These are phyloP conservation scores for Propithecus deckenii DNA, from an alignment of 2,797 vertebrate species.

Conservation along the genomic window DNA sequence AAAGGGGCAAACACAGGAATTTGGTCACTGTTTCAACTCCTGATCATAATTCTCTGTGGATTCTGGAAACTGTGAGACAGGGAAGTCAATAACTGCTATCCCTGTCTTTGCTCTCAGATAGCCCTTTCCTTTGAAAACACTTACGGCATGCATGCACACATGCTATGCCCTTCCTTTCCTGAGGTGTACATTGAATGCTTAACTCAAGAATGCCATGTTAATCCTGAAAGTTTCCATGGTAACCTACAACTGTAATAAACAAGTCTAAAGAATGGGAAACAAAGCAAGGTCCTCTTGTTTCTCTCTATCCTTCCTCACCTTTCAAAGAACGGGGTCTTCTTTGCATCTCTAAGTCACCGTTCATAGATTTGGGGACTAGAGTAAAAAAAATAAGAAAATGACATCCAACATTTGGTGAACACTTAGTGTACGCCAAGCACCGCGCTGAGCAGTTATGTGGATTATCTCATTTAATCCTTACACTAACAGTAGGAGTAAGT, in stretches of 20 bases:
- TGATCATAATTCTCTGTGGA: constrained; percentile 24
- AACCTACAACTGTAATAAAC: constrained; percentile 59
- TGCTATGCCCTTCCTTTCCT: constrained; percentile 61
- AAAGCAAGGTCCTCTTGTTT: not conserved
- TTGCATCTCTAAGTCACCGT: not conserved
- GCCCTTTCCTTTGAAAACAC: not conserved
- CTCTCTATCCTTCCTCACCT: not conserved
- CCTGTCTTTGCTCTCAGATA: not conserved
- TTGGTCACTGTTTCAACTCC: constrained; percentile 55
- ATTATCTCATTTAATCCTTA: not conserved
- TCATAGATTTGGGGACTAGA: not conserved
- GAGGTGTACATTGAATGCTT: constrained; percentile 62
- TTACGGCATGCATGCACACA: constrained; percentile 25
- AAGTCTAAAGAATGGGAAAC: constrained; percentile 51
- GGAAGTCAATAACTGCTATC: not conserved
- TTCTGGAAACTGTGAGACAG: constrained; percentile 53
- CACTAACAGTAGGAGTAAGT: not conserved
- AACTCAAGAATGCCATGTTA: constrained; percentile 71
- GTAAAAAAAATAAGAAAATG: not conserved
- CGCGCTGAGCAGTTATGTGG: not conserved
- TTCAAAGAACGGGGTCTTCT: not conserved
- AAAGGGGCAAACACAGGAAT: constrained; percentile 44
- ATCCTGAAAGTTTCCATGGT: constrained; percentile 68
- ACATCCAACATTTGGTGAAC: not conserved
- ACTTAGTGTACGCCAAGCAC: not conserved